Evolutionary conservation across 1,140 invertebrate genomes (phyloP), one percentile per base, ranked within the genome.

Genomic region (Whitmania pigra): DNA sequence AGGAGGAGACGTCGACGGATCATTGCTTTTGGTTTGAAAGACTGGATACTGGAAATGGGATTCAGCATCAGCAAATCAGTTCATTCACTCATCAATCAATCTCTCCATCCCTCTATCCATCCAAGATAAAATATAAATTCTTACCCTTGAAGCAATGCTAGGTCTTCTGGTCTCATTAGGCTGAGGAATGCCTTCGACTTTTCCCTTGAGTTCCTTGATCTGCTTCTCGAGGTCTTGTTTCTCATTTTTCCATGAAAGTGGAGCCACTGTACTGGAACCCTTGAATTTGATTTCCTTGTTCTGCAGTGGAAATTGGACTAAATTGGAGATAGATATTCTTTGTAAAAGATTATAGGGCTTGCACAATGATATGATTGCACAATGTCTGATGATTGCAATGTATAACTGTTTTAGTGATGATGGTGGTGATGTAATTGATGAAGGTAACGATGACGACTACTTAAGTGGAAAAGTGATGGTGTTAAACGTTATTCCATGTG

Each of bases 201-300:
- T 25, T 6, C 53, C 20, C 6, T 36, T 49, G 20, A 70, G 49
- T 17, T 70, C 69, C 53, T 49, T 40, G 36, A 70, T 25, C 69
- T 70, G 25, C 53, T 70, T 49, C 22, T 70, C 69, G 25, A 25
- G 36, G 18, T 53, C 22, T 0, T 53, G 31, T 25, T 53, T 70
- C 69, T 70, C 69, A 25, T n/a, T 22, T 18, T 49, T 70, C 31
- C 31, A 63, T 17, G 43, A 49, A 49, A 49, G 43, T 3, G 43
- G 43, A 49, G 43, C 43, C 11, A 49, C 43, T 0, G 43, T 5
- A 49, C 43, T 49, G 3, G 43, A 49, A 17, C 40, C 40, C 67
- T 68, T 68, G 29, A 36, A 3, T 68, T 68, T 40, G 22, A 40
- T 36, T 27, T 68, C 67, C 67, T 68, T 68, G 67, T 36, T 40